A percentile compares a stretch with the other conserved stretches of the same genome.
These are phyloP conservation scores for Pelodytes ibericus DNA, from an alignment of 2,797 vertebrate genomes.

Conservation along the genomic window DNA sequence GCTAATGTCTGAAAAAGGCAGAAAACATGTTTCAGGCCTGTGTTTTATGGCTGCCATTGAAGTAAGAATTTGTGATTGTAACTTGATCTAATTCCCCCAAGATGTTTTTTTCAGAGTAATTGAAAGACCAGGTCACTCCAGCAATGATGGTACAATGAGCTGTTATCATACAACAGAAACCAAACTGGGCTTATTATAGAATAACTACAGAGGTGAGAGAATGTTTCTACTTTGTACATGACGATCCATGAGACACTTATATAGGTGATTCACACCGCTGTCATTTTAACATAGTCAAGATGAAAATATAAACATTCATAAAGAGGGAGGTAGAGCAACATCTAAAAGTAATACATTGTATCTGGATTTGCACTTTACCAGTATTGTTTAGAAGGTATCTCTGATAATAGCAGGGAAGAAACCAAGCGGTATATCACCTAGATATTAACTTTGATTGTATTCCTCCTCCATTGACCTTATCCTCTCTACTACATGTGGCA, in stretches of 20 bases:
- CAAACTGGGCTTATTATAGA: constrained; percentile 16
- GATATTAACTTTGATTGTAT: no score
- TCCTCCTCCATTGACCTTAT: no score
- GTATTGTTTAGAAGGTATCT: no score
- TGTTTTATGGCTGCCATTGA: constrained; percentile 83
- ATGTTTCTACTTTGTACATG: constrained; percentile 1
- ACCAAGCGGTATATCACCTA: no score
- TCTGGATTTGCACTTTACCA: no score
- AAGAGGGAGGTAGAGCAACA: no score
- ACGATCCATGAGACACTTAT: constrained; percentile 20
- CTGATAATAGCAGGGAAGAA: no score
- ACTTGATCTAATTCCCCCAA: constrained; percentile 64
- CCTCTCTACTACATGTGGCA: no score
- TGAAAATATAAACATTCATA: no score
- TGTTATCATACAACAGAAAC: constrained; percentile 19
- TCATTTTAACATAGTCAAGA: constrained; percentile 22
- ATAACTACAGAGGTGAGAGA: not conserved
- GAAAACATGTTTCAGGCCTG: constrained; percentile 80
- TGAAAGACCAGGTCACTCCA: constrained; percentile 72
- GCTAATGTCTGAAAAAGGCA: constrained; percentile 75
- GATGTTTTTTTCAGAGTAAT: constrained; percentile 66
- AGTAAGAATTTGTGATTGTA: constrained; percentile 81
- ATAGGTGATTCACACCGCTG: constrained; percentile 19
- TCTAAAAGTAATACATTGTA: no score
- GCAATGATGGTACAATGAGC: constrained; percentile 41